Evolutionary conservation across 2,888 invertebrate species (phyloP), one percentile per base, ranked within the genome.

Genomic region (Sesia apiformis): DNA sequence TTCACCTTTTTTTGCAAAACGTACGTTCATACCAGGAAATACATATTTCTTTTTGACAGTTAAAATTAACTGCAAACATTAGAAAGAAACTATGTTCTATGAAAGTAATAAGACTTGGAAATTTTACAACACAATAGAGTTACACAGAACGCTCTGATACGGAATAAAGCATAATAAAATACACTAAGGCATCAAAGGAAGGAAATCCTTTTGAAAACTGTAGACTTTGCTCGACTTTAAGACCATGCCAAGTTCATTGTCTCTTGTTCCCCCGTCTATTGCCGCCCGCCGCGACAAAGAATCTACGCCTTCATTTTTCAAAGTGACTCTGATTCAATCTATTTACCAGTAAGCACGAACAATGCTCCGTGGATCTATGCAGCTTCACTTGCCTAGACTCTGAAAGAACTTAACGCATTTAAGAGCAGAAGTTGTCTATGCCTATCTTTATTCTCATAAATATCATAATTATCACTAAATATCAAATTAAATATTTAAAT

Each of bases 271-370:
- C 8, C 46, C 46, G 46, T 46, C 39, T 43, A 43, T 8, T 5
- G 43, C 46, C 39, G 38, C 60, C 60, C 62, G 60, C 57, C 56
- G 57, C 55, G 52, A 67, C 71, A 70, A 68, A 67, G 39, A 50
- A 67, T 58, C 60, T 60, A 61, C 64, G 69, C 67, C 67, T 74
- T 70, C 74, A 79, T 81, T 78, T 80, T 78, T 76, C 76, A 77
- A 76, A 78, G 75, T 71, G 70, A 68, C 71, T 76, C 65, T 70
- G 71, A 74, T 77, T 76, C 73, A 78, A 82, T 79, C 72, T 78
- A 71, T 73, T 76, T 74, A 69, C 65, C 55, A 61, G 63, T 23
- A 23, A 23, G 23, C 51, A 60, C 57, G 63, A 61, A 60, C 58
- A 61, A 60, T 58, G 58, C 58, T 46, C 38, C 4, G 40, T 5